These are phyloP conservation scores for Sipha flava DNA, from an alignment of 1,140 invertebrate genomes.

Conservation along the genomic window DNA sequence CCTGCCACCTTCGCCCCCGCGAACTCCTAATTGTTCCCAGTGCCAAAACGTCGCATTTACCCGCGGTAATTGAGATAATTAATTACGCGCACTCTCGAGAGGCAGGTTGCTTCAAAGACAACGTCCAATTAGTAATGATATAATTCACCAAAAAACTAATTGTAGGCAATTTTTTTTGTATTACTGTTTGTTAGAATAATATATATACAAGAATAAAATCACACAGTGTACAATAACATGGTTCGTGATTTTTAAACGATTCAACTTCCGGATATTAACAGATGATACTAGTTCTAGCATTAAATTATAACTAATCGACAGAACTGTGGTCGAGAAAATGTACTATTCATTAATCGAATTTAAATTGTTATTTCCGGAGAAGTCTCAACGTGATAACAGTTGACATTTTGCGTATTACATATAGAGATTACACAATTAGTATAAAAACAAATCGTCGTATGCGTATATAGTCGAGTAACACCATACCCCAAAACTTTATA, in stretches of 20 bases:
- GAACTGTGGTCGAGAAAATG: neutral
- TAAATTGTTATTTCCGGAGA: neutral
- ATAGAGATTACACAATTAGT: too few relatives aligned
- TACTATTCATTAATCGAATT: neutral
- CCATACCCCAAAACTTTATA: too few relatives aligned
- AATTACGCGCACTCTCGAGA: neutral
- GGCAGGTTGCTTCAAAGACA: neutral
- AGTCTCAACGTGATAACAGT: neutral
- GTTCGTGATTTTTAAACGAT: neutral
- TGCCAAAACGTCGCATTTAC: neutral
- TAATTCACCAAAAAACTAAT: neutral
- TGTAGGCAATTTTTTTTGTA: neutral
- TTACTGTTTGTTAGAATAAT: neutral
- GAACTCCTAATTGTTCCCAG: constrained; percentile 12
- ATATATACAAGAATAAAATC: neutral
- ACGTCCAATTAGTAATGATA: neutral
- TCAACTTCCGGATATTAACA: neutral
- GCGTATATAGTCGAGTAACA: too few relatives aligned
- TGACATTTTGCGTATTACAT: neutral
- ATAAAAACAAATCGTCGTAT: too few relatives aligned
- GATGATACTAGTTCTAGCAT: neutral
- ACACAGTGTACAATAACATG: neutral
- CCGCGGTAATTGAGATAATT: constrained; percentile 21
- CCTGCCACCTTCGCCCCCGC: neutral
- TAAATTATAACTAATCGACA: neutral